Percentiles rank a stretch among this genome's conserved stretches.
Evolutionary conservation across 2,113 vertebrate genomes (phyloP).

Genomic region (Catagonus wagneri): DNA sequence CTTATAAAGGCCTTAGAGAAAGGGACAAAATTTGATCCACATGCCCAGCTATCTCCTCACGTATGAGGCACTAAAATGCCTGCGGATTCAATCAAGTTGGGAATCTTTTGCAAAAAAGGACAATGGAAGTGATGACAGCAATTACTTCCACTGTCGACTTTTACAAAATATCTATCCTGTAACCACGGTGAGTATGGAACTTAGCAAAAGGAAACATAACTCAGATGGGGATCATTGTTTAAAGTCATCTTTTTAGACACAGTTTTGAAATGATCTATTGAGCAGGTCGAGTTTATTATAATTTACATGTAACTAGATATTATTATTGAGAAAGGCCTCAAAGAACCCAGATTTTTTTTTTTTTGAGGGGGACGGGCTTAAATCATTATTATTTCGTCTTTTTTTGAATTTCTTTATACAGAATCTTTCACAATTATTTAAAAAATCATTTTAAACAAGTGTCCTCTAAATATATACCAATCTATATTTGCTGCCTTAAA

Average conservation of each 20-base stretch:
- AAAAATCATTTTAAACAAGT: constrained; percentile 42
- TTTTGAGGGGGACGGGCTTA: neutral
- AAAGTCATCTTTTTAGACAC: neutral
- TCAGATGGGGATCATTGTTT: neutral
- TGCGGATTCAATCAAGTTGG: neutral
- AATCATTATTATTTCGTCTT: neutral
- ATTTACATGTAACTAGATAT: neutral
- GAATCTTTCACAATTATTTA: neutral
- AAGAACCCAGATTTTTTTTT: neutral
- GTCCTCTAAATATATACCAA: neutral
- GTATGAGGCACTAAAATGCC: neutral
- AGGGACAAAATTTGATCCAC: neutral
- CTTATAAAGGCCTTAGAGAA: neutral
- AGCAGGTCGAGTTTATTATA: neutral
- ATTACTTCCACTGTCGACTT: neutral
- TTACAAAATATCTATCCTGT: neutral
- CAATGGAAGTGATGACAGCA: neutral
- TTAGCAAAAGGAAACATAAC: neutral
- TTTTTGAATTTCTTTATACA: constrained; percentile 11
- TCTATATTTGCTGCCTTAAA: constrained; percentile 17
- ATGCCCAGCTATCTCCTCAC: neutral
- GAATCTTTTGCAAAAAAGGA: neutral
- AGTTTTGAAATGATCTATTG: constrained; percentile 31
- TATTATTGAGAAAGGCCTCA: constrained; percentile 26
- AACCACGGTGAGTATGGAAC: neutral